phyloP scores from a whole-genome alignment of 2,797 vertebrate genomes.

The Acrossocheilus fasciatus region DNA sequence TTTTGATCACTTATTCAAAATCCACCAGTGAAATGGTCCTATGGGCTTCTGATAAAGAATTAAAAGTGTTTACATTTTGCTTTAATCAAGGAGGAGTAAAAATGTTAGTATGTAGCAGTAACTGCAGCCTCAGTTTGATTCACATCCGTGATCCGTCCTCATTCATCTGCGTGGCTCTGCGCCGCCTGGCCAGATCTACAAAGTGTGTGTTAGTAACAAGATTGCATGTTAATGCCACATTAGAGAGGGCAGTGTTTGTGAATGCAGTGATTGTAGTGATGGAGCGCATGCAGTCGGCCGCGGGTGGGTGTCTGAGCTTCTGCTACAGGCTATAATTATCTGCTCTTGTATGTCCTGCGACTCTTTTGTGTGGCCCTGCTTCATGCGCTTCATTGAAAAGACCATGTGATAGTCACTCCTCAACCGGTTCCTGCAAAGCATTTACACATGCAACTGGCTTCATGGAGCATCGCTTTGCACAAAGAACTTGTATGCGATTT shows the following conservation, averaged over 20 bases:
- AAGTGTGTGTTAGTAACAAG: slow-evolving; percentile 26
- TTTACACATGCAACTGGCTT: slow-evolving; percentile 43
- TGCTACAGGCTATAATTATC: slow-evolving; percentile 59
- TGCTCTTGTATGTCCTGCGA: slow-evolving; percentile 38
- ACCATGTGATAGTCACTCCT: slow-evolving; percentile 44
- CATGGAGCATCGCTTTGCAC: slow-evolving; percentile 17
- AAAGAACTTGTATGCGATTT: background rate
- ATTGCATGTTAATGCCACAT: slow-evolving; percentile 57
- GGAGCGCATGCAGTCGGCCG: slow-evolving; percentile 6
- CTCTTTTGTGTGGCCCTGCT: slow-evolving; percentile 55
- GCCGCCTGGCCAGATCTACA: background rate
- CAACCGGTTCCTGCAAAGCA: slow-evolving; percentile 42
- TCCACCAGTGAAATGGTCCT: background rate
- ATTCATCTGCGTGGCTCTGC: background rate
- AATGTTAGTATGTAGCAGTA: background rate
- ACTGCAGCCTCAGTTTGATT: background rate
- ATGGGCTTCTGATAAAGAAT: background rate
- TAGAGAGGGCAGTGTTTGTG: slow-evolving; percentile 39
- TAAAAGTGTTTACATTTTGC: background rate
- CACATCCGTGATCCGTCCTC: background rate
- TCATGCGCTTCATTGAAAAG: slow-evolving; percentile 42
- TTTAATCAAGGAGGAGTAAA: no score
- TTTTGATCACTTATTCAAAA: background rate
- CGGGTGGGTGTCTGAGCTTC: slow-evolving; percentile 28
- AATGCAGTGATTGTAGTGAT: slow-evolving; percentile 48